Conservation (phyloP, 2,113 vertebrate species). For the Fulmarus glacialis region DNA sequence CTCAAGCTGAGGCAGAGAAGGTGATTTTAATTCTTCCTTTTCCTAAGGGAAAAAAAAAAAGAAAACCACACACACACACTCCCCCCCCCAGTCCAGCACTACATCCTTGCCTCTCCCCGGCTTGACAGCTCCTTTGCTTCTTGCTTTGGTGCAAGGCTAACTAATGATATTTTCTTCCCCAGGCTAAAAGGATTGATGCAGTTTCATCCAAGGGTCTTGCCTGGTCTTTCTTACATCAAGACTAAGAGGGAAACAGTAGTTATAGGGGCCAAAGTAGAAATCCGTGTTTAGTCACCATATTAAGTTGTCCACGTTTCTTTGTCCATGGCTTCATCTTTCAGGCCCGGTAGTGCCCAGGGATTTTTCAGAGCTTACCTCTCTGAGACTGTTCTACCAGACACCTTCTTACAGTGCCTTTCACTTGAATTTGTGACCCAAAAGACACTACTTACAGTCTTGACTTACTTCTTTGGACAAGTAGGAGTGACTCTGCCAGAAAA, state of each 20-base stretch:
- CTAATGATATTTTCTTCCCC: not conserved
- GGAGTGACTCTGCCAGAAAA: not conserved
- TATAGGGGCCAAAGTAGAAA: not conserved
- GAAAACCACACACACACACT: not conserved
- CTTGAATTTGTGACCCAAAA: not conserved
- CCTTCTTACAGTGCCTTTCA: not conserved
- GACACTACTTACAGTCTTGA: not conserved
- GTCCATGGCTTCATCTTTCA: not conserved
- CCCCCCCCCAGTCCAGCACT: not conserved
- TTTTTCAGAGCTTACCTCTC: not conserved
- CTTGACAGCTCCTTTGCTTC: not conserved
- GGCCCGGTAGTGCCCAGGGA: fast-evolving
- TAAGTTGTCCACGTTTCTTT: not conserved
- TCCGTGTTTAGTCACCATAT: not conserved
- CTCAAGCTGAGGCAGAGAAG: not conserved
- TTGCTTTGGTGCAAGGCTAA: not conserved
- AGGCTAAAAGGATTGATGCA: not conserved
- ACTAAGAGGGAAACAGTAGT: not conserved
- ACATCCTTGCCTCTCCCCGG: not conserved
- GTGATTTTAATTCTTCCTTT: not conserved
- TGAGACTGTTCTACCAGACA: not conserved
- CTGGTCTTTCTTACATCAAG: not conserved
- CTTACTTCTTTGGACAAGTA: not conserved
- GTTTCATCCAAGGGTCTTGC: not conserved
- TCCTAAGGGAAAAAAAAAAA: not conserved